A percentile compares a stretch with the other conserved stretches of the same genome.
Evolutionary conservation across 2,888 invertebrate species (phyloP).

Genomic region (Hirtodrosophila histrioides): DNA sequence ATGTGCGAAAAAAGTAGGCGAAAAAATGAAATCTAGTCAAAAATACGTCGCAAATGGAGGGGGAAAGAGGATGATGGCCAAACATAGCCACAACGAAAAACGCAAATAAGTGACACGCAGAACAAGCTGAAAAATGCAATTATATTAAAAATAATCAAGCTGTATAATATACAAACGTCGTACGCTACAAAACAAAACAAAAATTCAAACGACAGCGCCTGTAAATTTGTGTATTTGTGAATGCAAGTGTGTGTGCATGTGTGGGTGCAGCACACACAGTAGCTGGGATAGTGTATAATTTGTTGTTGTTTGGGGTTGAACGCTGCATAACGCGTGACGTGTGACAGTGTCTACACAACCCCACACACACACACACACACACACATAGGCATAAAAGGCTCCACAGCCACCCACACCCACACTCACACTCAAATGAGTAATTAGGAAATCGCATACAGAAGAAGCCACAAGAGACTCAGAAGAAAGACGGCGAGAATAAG

Average conservation of each 20-base stretch:
- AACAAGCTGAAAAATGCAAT: constrained; percentile 51
- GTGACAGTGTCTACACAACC: constrained; percentile 34
- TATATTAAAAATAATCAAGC: constrained; percentile 58
- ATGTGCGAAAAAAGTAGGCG: constrained; percentile 39
- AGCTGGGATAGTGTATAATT: constrained; percentile 31
- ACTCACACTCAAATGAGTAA: constrained; percentile 27
- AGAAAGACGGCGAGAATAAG: constrained; percentile 13
- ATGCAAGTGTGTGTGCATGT: constrained; percentile 40
- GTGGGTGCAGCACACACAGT: constrained; percentile 54
- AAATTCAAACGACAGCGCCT: constrained; percentile 25
- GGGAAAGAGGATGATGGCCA: constrained; percentile 60
- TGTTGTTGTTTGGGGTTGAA: constrained; percentile 66
- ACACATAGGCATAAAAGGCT: constrained; percentile 2
- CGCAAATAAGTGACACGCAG: constrained; percentile 78
- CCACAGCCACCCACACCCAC: constrained; percentile 15
- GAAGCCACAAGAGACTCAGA: constrained; percentile 40
- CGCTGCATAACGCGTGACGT: constrained; percentile 77
- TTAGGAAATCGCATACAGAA: constrained; percentile 29
- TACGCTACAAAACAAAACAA: constrained; percentile 22
- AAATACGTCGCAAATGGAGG: constrained; percentile 59
- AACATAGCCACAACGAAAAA: constrained; percentile 65
- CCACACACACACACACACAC: constrained; percentile 29
- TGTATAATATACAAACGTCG: constrained; percentile 41
- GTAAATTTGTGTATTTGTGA: constrained; percentile 28
- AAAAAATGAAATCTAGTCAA: constrained; percentile 75